A percentile compares a stretch with the other conserved stretches of the same genome.
These are phyloP conservation scores for Champsocephalus gunnari DNA, from an alignment of 2,797 vertebrate genomes.

Conservation along the genomic window DNA sequence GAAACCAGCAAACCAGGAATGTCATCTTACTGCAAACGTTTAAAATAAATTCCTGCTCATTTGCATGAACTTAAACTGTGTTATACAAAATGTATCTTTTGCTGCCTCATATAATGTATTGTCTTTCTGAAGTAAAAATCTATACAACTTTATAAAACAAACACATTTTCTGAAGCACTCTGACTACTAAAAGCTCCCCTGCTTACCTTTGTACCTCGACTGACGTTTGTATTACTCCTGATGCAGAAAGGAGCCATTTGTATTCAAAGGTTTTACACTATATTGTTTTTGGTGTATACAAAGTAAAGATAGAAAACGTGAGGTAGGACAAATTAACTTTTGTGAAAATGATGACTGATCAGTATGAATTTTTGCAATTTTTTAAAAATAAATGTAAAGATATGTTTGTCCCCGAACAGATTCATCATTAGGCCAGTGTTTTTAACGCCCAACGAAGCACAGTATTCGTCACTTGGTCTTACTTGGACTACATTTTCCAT, in stretches of 20 bases:
- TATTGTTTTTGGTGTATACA: background rate
- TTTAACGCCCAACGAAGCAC: background rate
- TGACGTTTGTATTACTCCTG: background rate
- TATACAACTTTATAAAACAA: background rate
- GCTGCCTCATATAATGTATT: constrained; percentile 5
- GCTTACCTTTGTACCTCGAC: too few relatives aligned
- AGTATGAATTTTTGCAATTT: background rate
- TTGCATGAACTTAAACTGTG: constrained; percentile 18
- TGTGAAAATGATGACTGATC: background rate
- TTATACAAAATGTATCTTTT: background rate
- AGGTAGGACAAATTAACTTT: background rate
- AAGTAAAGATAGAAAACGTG: background rate
- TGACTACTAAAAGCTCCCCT: background rate
- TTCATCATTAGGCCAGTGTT: background rate
- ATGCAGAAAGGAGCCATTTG: background rate
- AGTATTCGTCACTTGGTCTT: background rate
- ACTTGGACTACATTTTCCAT: background rate
- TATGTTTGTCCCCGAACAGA: background rate
- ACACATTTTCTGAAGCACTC: background rate
- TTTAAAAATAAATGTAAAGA: background rate
- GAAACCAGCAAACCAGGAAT: background rate
- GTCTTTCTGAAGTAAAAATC: background rate
- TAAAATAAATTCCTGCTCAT: constrained; percentile 10
- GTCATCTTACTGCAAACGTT: constrained; percentile 7
- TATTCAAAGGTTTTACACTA: background rate